phyloP scores from a whole-genome alignment of 2,888 invertebrate genomes.

The Limnephilus auricula region DNA sequence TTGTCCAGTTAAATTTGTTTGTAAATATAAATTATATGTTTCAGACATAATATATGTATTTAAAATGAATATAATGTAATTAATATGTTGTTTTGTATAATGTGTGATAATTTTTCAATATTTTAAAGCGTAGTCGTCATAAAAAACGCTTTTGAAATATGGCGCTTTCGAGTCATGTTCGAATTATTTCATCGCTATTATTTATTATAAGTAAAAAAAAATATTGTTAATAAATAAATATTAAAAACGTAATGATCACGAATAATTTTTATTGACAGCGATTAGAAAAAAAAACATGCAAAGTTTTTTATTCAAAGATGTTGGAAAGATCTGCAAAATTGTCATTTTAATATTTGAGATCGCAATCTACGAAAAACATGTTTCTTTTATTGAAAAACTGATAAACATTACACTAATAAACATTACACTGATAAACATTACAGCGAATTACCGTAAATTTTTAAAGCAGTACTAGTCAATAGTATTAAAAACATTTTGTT shows the following conservation, averaged over 20 bases:
- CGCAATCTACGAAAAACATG: background rate
- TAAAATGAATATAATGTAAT: constrained; percentile 3
- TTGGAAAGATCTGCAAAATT: background rate
- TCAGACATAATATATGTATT: constrained; percentile 4
- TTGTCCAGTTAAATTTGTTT: constrained; percentile 7
- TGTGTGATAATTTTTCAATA: constrained; percentile 36
- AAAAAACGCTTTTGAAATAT: background rate
- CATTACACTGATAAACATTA: constrained; percentile 28
- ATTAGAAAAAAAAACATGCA: background rate
- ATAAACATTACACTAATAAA: constrained; percentile 16
- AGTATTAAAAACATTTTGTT: constrained; percentile 47
- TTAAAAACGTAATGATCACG: background rate
- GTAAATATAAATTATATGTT: constrained; percentile 21
- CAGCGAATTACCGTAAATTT: constrained; percentile 22
- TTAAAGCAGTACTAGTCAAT: constrained; percentile 56
- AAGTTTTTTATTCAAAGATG: background rate
- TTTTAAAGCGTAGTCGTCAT: constrained; percentile 5
- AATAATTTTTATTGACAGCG: background rate
- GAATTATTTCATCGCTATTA: constrained; percentile 23
- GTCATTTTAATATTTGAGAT: background rate
- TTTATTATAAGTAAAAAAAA: background rate
- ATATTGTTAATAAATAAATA: background rate
- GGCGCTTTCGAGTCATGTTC: background rate
- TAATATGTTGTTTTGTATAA: constrained; percentile 28
- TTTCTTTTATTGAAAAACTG: background rate